Base-by-base conservation (phyloP, 2,888 invertebrate genomes). In the Parnassius apollo region DNA sequence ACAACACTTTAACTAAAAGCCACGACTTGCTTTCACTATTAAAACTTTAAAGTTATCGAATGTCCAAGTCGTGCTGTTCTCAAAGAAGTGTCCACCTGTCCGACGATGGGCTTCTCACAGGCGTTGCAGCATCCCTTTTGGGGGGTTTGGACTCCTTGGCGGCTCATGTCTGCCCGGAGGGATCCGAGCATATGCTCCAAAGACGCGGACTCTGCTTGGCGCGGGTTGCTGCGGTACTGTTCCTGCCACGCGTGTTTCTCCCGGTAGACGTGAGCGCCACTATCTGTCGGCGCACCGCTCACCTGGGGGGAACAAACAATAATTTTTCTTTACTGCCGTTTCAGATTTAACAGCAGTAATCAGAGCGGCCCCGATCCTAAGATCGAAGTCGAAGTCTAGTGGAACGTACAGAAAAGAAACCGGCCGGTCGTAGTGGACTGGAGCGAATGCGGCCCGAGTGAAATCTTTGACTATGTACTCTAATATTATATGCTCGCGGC, bases 121-220 rank as follows among this genome's bases (percentile, higher is more conserved):
- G 98, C 98, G 84, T 95, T 98, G 95, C 99, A 99, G 93, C 98
- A 98, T 79, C 99, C 99, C 93, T 99, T 99, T 86, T 99, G 98
- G 76, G 98, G 98, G 69, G 99, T 99, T 87, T 96, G 98, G 69
- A 99, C 98, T 90, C 99, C 99, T 94, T 99, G 99, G 85, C 98
- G 96, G 92, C 96, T 98, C 98, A 99, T 98, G 93, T 99, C 98
- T 84, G 97, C 97, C 85, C 98, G 98, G 75, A 98, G 93, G 73
- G 96, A 97, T 74, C 98, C 98, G 87, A 98, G 96, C 98, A 98
- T 98, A 86, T 95, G 95, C 90, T 97, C 92, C 64, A 92, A 84
- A 65, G 91, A 90, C 65, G 91, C 92, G 71, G 91, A 85, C 67
- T 90, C 91, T 93, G 92, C 96, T 78, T 91, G 83, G 75, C 88